Percentiles rank a stretch among this genome's conserved stretches.
Evolutionary conservation across 2,888 invertebrate species (phyloP).

Genomic region (Rhingia rostrata): DNA sequence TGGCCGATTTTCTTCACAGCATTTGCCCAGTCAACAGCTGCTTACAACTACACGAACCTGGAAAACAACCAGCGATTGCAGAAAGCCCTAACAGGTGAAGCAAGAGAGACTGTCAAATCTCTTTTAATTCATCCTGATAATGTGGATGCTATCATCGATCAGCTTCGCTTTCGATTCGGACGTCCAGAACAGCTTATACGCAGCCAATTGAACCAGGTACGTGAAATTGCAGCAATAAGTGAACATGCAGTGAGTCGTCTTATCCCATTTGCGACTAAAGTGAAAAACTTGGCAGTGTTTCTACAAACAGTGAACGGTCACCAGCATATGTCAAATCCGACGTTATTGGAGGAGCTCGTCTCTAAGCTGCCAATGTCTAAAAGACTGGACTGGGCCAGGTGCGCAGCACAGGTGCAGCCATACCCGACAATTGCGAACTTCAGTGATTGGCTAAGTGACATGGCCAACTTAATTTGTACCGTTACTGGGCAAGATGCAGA

Average conservation of each 20-base stretch:
- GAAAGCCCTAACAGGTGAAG: constrained; percentile 21
- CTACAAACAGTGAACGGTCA: not conserved
- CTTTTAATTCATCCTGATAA: constrained; percentile 48
- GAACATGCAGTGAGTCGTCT: constrained; percentile 41
- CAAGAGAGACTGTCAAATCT: constrained; percentile 25
- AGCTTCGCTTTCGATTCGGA: constrained; percentile 46
- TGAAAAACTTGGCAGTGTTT: constrained; percentile 8
- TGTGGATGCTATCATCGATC: constrained; percentile 22
- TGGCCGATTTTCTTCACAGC: too few relatives aligned
- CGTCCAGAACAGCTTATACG: constrained; percentile 45
- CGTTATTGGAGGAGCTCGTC: constrained; percentile 60
- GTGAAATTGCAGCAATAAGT: constrained; percentile 40
- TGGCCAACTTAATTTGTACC: too few relatives aligned
- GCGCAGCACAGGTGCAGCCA: constrained; percentile 12
- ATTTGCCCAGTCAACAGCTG: too few relatives aligned
- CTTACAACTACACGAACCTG: too few relatives aligned
- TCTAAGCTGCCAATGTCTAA: constrained; percentile 38
- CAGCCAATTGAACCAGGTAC: constrained; percentile 59
- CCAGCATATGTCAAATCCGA: constrained; percentile 48
- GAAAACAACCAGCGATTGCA: too few relatives aligned
- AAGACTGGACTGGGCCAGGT: constrained; percentile 41
- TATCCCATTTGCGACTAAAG: constrained; percentile 47
- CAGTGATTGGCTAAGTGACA: constrained; percentile 25
- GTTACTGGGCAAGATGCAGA: too few relatives aligned
- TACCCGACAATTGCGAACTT: constrained; percentile 30